Evolutionary conservation across 2,797 vertebrate genomes (phyloP).

Genomic region (Capromys pilorides): DNA sequence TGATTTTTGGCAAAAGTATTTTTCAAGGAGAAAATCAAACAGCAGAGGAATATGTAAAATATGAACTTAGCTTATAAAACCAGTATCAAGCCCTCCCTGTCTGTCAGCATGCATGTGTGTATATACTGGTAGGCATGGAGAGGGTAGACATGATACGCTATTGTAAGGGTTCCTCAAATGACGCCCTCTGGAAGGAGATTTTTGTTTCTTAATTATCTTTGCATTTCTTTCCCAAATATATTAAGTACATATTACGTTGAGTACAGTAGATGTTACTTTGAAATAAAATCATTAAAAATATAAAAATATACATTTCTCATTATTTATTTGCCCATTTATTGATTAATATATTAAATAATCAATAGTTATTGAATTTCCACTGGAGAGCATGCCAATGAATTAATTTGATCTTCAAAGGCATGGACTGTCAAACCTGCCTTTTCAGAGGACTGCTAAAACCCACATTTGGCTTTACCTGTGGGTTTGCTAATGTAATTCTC

Average conservation of each 20-base stretch:
- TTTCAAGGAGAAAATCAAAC: conserved; percentile 4
- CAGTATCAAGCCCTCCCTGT: background rate
- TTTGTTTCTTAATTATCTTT: conserved; percentile 29
- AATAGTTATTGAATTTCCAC: background rate
- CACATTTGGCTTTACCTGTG: background rate
- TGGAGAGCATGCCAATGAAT: background rate
- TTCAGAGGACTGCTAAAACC: background rate
- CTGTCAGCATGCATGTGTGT: background rate
- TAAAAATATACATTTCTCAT: background rate
- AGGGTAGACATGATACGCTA: background rate
- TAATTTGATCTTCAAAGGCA: background rate
- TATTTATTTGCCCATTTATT: background rate
- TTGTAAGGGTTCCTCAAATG: too few relatives aligned
- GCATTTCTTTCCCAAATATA: background rate
- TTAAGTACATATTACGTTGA: background rate
- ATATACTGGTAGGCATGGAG: background rate
- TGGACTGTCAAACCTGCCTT: background rate
- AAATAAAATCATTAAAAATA: conserved; percentile 33
- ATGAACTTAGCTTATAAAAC: conserved; percentile 30
- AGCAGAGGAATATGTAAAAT: conserved; percentile 32
- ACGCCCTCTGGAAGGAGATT: background rate
- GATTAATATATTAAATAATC: background rate
- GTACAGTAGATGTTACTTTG: background rate
- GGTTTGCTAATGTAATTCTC: background rate
- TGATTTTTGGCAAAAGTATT: background rate